Evolutionary conservation across 2,113 vertebrate species (phyloP), one percentile per base, ranked within the genome.

Genomic region (Rhabdomys dilectus): DNA sequence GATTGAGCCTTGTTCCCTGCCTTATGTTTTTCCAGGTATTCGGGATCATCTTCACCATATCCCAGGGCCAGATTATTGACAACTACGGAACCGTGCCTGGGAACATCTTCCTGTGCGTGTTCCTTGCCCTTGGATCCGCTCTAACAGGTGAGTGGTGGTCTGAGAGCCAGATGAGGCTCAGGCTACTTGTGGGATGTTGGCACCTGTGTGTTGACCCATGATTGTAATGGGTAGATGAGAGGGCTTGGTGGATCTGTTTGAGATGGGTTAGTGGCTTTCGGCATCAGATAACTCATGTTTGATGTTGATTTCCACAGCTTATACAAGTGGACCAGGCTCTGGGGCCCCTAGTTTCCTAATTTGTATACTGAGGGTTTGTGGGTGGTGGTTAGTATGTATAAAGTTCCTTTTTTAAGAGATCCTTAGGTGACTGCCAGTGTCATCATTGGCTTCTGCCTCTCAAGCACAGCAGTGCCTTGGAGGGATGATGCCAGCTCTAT

Each of bases 1-100:
- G 89, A 64, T 72, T 39, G 72, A 45, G 10, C 64, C 56, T 62
- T 70, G 31, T 81, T 88, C 97, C 88, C 77, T 70, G 26, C 62
- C 66, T 97, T 64, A 13, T 96, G 87, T 66, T 70, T 98, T 88
- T 87, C 29, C 98, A 99, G 99, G 98, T 99, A 85, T 99, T 99
- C 96, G 99, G 99, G 94, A 99, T 99, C 96, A 99, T 99, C 96
- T 99, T 99, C 98, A 99, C 99, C 95, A 99, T 99, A n/a, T 60
- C 98, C 89, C 99, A 99, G 97, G 99, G 99, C 19, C 99, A 99
- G 97, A 99, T 99, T 75, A 99, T 99, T 0, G 98, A 99, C 80
- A 36, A 0, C 75, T 99, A 99, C 96, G 99, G 98, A 82, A 99
- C 99, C 1, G 97, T 96, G 66, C 98, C 98, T 0, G 99, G 99